Evolutionary conservation across 2,797 vertebrate species (phyloP).

Genomic region (Xiphorhynchus erythropygius): DNA sequence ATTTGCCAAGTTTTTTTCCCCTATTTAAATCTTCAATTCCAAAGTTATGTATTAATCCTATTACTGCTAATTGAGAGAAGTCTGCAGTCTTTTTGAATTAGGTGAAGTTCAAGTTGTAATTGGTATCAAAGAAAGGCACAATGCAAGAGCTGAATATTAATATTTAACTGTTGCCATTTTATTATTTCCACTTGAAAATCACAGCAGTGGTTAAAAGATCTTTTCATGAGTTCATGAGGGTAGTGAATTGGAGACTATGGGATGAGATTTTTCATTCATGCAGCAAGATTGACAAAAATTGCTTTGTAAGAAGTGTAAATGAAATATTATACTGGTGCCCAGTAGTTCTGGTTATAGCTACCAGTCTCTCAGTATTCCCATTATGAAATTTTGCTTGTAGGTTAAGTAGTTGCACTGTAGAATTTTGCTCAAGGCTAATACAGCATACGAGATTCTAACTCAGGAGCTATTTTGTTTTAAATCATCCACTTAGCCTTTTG

Average conservation of each 20-base stretch:
- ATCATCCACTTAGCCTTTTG: slow-evolving; percentile 44
- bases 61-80: slow-evolving; percentile 94
- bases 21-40: slow-evolving; percentile 88
- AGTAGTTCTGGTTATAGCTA: slow-evolving; percentile 20
- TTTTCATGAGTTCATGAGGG: slow-evolving; percentile 51
- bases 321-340: slow-evolving; percentile 26
- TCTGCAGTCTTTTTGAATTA: slow-evolving; percentile 89
- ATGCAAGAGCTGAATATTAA: slow-evolving; percentile 75
- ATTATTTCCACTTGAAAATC: slow-evolving; percentile 72
- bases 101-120: slow-evolving; percentile 91
- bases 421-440: slow-evolving; percentile 53
- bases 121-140: slow-evolving; percentile 84
- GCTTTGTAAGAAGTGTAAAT: slow-evolving; percentile 41
- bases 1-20: slow-evolving; percentile 86
- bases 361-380: slow-evolving; percentile 10
- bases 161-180: slow-evolving; percentile 69
- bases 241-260: slow-evolving; percentile 42
- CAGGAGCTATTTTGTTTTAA: slow-evolving; percentile 47
- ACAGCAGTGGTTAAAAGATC: slow-evolving; percentile 51
- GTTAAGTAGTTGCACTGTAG: slow-evolving; percentile 34
- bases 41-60: slow-evolving; percentile 92
- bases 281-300: slow-evolving; percentile 48
- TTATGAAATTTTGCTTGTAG: slow-evolving; percentile 27
- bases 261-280: slow-evolving; percentile 48
- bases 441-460: slow-evolving; percentile 7